Base-by-base conservation (phyloP, 2,888 invertebrate species). In the Peribatodes rhomboidaria region DNA sequence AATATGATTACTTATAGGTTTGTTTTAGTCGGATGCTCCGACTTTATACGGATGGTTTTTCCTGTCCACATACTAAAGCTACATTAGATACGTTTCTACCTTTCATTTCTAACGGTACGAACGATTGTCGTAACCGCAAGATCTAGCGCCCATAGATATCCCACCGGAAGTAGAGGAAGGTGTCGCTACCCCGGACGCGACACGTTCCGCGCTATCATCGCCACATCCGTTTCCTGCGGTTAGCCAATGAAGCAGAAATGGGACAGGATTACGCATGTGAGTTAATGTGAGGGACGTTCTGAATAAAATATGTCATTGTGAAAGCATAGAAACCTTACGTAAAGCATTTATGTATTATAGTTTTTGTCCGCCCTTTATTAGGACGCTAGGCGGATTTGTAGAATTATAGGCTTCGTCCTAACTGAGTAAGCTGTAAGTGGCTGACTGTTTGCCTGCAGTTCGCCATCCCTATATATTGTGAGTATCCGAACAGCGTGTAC, bases 151-250 rank as follows among this genome's bases (percentile, higher is more conserved):
- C 76, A 70, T 76, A 80, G 79, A 80, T 82, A 81, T 73, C 74
- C 64, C 27, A 27, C 70, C 76, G 83, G 82, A 82, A 73, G 77
- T 73, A 74, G 77, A 74, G 78, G 81, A 79, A 83, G 81, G 80
- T 80, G 82, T 78, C 79, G 77, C 76, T 68, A 62, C 68, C 63
- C 76, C 80, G 84, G 85, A 81, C 63, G 77, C 67, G 70, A 61
- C 65, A 61, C 74, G 76, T 75, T 77, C 77, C 78, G 78, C 80
- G 79, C 78, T 84, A 84, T 84, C 84, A 72, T 66, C 52, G 46
- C 49, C 65, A 61, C 69, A 54, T 76, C 76, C 79, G 75, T 71
- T 63, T 65, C 69, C 65, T 65, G 65, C 39, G 65, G 65, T 60
- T 52, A 65, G 27, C 50, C 55, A 54, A 56, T 59, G 44, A 33